Conservation (phyloP, 2,888 invertebrate species). For the Hylaea fasciaria region DNA sequence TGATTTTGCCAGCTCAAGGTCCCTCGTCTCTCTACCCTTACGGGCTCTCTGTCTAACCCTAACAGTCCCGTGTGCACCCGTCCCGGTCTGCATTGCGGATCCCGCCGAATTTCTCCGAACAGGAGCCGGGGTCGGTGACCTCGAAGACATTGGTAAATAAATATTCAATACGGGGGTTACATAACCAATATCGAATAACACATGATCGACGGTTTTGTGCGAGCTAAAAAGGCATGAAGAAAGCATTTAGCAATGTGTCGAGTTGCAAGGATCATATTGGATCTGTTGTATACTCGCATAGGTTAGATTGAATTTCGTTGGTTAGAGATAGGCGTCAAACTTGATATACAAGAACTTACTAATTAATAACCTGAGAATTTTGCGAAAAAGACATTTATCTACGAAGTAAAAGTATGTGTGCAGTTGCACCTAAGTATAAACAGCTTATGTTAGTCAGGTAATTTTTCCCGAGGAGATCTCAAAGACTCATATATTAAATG, state of each 20-base stretch:
- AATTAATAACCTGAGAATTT: too few species aligned
- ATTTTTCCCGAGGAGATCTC: too few species aligned
- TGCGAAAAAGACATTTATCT: too few species aligned
- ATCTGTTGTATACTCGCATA: not conserved
- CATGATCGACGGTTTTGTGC: slow-evolving; percentile 35
- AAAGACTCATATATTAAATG: too few species aligned
- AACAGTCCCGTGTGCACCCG: slow-evolving; percentile 59
- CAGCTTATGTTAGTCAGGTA: too few species aligned
- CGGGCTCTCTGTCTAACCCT: slow-evolving; percentile 65
- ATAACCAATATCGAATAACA: slow-evolving; percentile 59
- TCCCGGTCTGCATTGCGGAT: slow-evolving; percentile 74
- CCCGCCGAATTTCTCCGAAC: slow-evolving; percentile 79
- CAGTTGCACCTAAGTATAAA: too few species aligned
- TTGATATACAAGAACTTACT: not conserved
- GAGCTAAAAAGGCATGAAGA: slow-evolving; percentile 19
- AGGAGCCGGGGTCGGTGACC: slow-evolving; percentile 74
- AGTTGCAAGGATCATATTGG: slow-evolving; percentile 7
- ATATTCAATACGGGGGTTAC: slow-evolving; percentile 67
- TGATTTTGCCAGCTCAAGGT: slow-evolving; percentile 85
- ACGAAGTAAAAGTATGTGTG: too few species aligned
- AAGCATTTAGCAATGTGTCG: slow-evolving; percentile 4
- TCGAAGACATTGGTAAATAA: slow-evolving; percentile 82
- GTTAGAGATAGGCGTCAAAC: not conserved
- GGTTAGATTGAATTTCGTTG: not conserved
- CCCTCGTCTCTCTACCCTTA: slow-evolving; percentile 72